phyloP scores from a whole-genome alignment of 2,113 vertebrate species.

The Campylomormyrus numenius region DNA sequence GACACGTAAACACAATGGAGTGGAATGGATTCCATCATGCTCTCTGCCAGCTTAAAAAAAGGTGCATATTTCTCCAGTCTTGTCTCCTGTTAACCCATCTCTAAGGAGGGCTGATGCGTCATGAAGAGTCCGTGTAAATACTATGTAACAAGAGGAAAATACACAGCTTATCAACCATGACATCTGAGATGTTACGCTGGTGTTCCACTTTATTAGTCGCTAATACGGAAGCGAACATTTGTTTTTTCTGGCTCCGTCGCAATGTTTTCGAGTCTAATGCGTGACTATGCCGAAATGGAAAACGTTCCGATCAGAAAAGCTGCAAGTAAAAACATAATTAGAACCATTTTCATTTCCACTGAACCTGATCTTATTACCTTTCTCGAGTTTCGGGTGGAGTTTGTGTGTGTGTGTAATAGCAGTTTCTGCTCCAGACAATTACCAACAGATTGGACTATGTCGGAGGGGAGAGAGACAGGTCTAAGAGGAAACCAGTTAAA shows the following conservation, averaged over 20 bases:
- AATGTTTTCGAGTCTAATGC: conserved; percentile 28
- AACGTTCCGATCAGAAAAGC: conserved; percentile 29
- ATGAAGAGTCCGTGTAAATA: not conserved
- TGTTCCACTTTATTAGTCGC: conserved; percentile 29
- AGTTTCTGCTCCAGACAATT: conserved; percentile 24
- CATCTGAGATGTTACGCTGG: conserved; percentile 26
- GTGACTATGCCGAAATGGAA: conserved; percentile 27
- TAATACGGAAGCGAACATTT: conserved; percentile 28
- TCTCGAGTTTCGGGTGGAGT: conserved; percentile 32
- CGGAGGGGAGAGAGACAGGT: conserved; percentile 16
- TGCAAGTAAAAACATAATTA: conserved; percentile 37
- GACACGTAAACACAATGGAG: not conserved
- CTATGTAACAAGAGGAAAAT: conserved; percentile 7
- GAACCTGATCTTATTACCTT: conserved; percentile 38
- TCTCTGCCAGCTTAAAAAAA: not conserved
- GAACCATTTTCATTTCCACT: conserved; percentile 29
- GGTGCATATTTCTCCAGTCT: conserved; percentile 7
- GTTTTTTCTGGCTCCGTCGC: conserved; percentile 27
- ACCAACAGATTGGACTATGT: conserved; percentile 20
- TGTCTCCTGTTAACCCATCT: not conserved
- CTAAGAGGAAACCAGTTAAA: conserved; percentile 23
- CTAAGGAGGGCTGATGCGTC: not conserved
- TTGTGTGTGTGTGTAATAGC: conserved; percentile 15
- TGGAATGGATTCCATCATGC: not conserved
- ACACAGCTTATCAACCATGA: conserved; percentile 10